phyloP scores from a whole-genome alignment of 1,140 invertebrate species.

The Drosophila busckii region DNA sequence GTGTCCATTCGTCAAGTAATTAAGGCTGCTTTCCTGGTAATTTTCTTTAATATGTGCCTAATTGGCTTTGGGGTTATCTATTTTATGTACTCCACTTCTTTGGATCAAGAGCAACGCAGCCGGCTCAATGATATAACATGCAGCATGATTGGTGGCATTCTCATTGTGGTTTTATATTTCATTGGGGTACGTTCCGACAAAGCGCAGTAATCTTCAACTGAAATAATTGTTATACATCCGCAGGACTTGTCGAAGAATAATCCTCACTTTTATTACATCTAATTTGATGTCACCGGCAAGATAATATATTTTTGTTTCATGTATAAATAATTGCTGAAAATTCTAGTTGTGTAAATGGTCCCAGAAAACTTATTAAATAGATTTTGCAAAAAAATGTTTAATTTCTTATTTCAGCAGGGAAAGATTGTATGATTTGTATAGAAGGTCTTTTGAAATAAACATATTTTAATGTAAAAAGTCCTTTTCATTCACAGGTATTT shows the following conservation, averaged over 20 bases:
- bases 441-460: no score
- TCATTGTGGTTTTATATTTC: background rate
- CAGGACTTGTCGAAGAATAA: constrained; percentile 41
- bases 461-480: no score
- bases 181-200: constrained; percentile 37
- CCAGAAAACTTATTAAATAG: no score
- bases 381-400: no score
- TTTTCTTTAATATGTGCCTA: constrained; percentile 32
- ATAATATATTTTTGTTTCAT: no score
- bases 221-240: background rate
- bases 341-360: no score
- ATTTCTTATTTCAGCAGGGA: no score
- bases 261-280: constrained; percentile 51
- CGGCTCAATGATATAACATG: background rate
- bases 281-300: no score
- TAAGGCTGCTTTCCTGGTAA: background rate
- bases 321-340: no score
- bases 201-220: no score
- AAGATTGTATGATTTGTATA: no score
- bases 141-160: background rate
- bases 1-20: background rate
- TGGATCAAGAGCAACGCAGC: background rate
- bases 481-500: no score
- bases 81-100: constrained; percentile 13
- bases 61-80: background rate